These are phyloP conservation scores for Ladona fulva DNA, from an alignment of 1,140 invertebrate genomes.

Conservation along the genomic window DNA sequence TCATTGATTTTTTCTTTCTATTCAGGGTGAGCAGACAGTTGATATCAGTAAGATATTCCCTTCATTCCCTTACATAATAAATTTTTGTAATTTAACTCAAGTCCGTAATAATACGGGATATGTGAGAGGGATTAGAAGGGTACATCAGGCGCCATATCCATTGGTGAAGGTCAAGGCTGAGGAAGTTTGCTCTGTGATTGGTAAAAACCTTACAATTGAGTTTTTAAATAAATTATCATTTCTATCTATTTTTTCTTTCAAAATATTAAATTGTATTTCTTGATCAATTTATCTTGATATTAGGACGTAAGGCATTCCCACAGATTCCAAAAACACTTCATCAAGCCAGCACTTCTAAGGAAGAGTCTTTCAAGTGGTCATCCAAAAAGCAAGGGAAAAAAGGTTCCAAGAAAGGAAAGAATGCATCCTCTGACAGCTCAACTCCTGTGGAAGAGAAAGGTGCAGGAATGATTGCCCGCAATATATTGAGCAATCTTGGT, in stretches of 20 bases:
- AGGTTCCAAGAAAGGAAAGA: constrained; percentile 32
- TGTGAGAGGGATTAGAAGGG: constrained; percentile 56
- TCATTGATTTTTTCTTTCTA: constrained; percentile 17
- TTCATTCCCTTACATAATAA: constrained; percentile 66
- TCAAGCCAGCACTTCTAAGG: not conserved
- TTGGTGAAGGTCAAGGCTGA: constrained; percentile 57
- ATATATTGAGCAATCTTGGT: constrained; percentile 68
- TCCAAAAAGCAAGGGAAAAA: constrained; percentile 20
- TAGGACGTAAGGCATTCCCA: not conserved
- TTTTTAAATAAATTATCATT: too few relatives aligned
- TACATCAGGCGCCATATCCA: constrained; percentile 71
- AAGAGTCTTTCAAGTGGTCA: constrained; percentile 7
- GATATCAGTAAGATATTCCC: constrained; percentile 60
- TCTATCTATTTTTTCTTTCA: too few relatives aligned
- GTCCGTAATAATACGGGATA: constrained; percentile 60
- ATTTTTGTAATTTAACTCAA: constrained; percentile 69
- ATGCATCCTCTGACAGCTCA: constrained; percentile 18
- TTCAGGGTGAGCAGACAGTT: constrained; percentile 54
- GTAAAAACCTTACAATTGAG: not conserved
- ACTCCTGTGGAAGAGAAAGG: constrained; percentile 30
- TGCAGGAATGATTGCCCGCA: constrained; percentile 56
- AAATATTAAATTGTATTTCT: too few relatives aligned
- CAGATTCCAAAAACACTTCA: not conserved
- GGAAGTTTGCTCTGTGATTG: constrained; percentile 34
- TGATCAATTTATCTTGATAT: too few relatives aligned